These are phyloP conservation scores for Pithys albifrons DNA, from an alignment of 2,113 vertebrate genomes.

Conservation along the genomic window DNA sequence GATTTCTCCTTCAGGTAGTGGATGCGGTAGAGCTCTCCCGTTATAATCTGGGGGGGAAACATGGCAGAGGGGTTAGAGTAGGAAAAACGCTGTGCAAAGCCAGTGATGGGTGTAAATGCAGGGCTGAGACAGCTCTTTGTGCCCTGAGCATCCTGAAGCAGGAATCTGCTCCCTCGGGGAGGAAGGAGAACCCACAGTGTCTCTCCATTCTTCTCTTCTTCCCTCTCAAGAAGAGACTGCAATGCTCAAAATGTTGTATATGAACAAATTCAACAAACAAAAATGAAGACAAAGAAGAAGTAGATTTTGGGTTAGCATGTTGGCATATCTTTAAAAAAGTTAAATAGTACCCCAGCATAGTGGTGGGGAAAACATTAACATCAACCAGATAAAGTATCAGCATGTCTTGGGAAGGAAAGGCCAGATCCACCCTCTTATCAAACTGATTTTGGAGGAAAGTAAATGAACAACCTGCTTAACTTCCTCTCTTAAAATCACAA, in stretches of 20 bases:
- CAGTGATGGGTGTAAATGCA: neutral
- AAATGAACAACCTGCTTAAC: neutral
- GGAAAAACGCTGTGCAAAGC: neutral
- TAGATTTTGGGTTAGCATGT: accelerated
- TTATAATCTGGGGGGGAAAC: conserved; percentile 82
- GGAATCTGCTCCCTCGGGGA: neutral
- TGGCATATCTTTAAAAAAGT: neutral
- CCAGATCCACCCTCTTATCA: neutral
- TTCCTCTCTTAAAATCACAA: neutral
- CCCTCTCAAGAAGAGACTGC: neutral
- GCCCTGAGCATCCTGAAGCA: neutral
- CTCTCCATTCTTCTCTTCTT: neutral
- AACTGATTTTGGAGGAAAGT: neutral
- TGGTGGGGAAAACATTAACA: neutral
- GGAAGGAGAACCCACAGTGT: neutral
- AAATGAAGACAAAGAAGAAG: neutral
- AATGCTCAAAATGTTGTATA: accelerated
- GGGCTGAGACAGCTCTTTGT: neutral
- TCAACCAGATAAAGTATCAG: neutral
- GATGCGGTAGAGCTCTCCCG: conserved; percentile 94
- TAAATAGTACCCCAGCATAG: neutral
- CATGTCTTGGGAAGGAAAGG: neutral
- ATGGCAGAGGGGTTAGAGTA: neutral
- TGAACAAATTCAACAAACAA: neutral
- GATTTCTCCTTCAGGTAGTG: conserved; percentile 91